These are phyloP conservation scores for Palythoa grandis DNA, from an alignment of 92 coral and sea anemone species.

Conservation along the genomic window DNA sequence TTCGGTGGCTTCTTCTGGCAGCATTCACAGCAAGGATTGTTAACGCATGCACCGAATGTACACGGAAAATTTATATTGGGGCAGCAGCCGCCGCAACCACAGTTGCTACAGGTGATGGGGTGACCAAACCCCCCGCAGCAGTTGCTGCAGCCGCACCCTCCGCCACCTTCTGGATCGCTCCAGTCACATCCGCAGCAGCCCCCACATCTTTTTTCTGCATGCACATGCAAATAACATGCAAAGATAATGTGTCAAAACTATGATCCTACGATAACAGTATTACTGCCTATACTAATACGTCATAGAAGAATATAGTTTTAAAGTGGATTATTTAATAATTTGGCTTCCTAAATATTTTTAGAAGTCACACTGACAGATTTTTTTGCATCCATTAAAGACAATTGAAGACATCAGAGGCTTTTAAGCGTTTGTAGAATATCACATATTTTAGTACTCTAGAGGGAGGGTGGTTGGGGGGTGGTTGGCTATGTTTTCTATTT, in stretches of 20 bases:
- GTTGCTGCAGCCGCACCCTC: conserved; percentile 85
- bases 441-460: no score
- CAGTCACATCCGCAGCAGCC: conserved; percentile 16
- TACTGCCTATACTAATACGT: no score
- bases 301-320: no score
- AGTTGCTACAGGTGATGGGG: conserved; percentile 57
- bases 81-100: conserved; percentile 66
- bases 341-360: no score
- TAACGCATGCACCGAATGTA: conserved; percentile 90
- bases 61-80: conserved; percentile 82
- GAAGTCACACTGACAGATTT: no score
- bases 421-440: no score
- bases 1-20: conserved; percentile 82
- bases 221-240: conserved; percentile 47
- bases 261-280: background rate
- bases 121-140: conserved; percentile 67
- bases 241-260: background rate
- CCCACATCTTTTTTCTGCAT: conserved; percentile 43
- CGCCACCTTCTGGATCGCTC: conserved; percentile 50
- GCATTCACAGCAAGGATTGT: conserved; percentile 90
- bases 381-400: no score
- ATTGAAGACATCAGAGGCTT: no score
- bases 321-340: no score
- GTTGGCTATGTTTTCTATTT: no score
- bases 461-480: no score